Evolutionary conservation across 2,113 vertebrate species (phyloP).

Genomic region (Pelodiscus sinensis): DNA sequence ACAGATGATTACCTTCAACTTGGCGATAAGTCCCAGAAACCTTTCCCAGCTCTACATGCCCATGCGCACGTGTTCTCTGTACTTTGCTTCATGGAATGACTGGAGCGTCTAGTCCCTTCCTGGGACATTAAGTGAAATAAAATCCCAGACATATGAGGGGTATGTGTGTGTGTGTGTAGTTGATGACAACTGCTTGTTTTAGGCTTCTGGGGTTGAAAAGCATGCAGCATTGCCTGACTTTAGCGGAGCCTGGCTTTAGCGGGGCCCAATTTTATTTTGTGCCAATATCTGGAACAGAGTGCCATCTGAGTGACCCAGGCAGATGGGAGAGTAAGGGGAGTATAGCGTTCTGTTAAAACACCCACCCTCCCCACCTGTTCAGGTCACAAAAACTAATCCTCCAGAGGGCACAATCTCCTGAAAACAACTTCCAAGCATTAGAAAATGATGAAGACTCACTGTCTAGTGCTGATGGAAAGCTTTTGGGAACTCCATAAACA

Average conservation of each 20-base stretch:
- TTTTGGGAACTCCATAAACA: neutral
- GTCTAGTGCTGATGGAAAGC: neutral
- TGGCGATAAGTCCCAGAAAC: slow-evolving; percentile 39
- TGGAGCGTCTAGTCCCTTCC: neutral
- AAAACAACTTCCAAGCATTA: neutral
- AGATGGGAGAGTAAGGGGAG: neutral
- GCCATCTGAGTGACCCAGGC: neutral
- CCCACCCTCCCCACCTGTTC: too few species aligned
- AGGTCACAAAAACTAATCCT: neutral
- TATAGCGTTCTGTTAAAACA: neutral
- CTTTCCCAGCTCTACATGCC: neutral
- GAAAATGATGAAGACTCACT: neutral
- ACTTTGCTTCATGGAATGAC: neutral
- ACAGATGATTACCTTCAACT: slow-evolving; percentile 48
- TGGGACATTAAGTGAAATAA: neutral
- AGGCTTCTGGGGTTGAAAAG: neutral
- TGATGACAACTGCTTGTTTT: neutral
- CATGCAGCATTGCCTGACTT: neutral
- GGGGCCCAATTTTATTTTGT: neutral
- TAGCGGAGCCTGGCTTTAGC: neutral
- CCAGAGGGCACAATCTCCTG: neutral
- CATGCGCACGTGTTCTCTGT: neutral
- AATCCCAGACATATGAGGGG: neutral
- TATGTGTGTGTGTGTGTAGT: too few species aligned
- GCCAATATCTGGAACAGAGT: neutral